These are phyloP conservation scores for Crotalus viridis DNA, from an alignment of 2,113 vertebrate genomes.

Conservation along the genomic window DNA sequence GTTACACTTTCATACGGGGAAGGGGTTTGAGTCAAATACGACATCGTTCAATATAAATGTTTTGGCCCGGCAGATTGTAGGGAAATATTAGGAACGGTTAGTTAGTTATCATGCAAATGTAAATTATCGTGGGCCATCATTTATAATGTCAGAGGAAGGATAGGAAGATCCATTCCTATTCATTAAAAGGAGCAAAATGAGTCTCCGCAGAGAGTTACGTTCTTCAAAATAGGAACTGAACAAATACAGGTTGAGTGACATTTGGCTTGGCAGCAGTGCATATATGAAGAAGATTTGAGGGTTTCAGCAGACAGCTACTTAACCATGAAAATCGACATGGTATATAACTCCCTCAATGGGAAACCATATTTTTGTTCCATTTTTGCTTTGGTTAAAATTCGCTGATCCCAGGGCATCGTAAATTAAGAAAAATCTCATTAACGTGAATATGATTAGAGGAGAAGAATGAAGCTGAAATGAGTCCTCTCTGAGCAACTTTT, in stretches of 20 bases:
- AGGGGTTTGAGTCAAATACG: not conserved
- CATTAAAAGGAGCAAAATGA: not conserved
- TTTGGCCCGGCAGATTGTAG: not conserved
- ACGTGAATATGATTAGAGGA: not conserved
- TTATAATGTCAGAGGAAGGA: no score
- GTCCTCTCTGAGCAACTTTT: not conserved
- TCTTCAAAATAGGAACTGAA: not conserved
- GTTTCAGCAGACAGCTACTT: not conserved
- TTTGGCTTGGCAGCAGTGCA: not conserved
- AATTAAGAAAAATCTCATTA: not conserved
- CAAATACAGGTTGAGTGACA: not conserved
- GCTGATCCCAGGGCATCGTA: not conserved
- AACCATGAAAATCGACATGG: not conserved
- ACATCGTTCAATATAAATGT: conserved; percentile 13
- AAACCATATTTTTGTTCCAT: not conserved
- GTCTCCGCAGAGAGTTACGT: not conserved
- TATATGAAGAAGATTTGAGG: not conserved
- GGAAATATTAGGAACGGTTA: not conserved
- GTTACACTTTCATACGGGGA: conserved; percentile 28
- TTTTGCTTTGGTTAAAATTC: not conserved
- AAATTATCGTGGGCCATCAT: not conserved
- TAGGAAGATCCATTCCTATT: not conserved
- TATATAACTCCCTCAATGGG: not conserved
- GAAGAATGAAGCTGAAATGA: not conserved
- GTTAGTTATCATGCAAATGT: not conserved